Conservation (phyloP, 1,140 invertebrate genomes). For the Drosophila sp. region DNA sequence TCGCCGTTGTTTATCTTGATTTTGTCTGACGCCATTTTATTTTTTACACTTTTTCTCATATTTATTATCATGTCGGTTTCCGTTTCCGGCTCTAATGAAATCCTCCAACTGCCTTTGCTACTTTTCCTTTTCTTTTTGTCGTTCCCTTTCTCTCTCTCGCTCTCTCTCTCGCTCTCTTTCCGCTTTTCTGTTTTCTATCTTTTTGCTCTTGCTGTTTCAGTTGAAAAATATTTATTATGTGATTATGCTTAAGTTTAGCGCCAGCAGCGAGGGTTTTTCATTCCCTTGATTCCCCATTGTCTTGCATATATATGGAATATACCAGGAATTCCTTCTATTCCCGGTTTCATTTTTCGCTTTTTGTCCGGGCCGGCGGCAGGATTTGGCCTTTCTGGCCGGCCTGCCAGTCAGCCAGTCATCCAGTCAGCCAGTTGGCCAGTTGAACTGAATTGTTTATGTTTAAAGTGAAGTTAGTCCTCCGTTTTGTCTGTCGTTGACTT, state of each 20-base stretch:
- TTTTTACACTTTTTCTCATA: conserved; percentile 72
- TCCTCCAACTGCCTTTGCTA: conserved; percentile 37
- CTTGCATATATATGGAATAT: conserved; percentile 6
- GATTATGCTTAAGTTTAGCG: conserved; percentile 75
- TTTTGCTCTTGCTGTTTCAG: conserved; percentile 20
- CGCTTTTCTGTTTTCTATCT: conserved; percentile 26
- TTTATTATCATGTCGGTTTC: conserved; percentile 76
- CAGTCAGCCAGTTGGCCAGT: background rate
- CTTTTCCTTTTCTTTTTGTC: background rate
- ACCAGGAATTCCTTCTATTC: conserved; percentile 35
- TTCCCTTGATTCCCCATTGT: conserved; percentile 8
- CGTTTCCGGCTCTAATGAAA: conserved; percentile 63
- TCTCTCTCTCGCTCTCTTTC: background rate
- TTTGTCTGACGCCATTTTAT: conserved; percentile 54
- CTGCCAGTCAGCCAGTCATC: background rate
- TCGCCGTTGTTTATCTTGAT: conserved; percentile 70
- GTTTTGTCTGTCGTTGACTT: conserved; percentile 45
- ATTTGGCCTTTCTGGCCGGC: conserved; percentile 58
- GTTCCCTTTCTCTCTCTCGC: background rate
- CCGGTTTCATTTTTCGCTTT: conserved; percentile 37
- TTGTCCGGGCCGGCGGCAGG: conserved; percentile 50
- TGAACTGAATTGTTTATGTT: conserved; percentile 54
- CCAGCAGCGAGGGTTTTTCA: conserved; percentile 28
- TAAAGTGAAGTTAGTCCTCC: conserved; percentile 37
- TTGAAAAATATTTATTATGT: conserved; percentile 75